Evolutionary conservation across 1,140 invertebrate species (phyloP), one percentile per base, ranked within the genome.

Genomic region (Temnothorax longispinosus): DNA sequence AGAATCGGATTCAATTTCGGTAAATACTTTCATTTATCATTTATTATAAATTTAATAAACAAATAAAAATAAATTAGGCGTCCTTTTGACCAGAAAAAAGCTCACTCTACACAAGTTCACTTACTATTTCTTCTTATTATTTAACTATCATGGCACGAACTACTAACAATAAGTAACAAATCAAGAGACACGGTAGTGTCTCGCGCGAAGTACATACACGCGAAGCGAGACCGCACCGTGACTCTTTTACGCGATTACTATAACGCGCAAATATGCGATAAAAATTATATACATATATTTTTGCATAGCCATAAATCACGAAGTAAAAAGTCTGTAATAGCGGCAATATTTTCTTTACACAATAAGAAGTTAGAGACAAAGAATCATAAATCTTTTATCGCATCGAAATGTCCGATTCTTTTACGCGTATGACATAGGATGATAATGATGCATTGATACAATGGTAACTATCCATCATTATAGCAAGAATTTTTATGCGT

Each of bases 1-100:
- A 82, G 27, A 84, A 74, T 74, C 80, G 54, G 41, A 84, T 44
- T 84, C 13, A 47, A 50, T 50, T 75, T 84, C 41, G 18, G 15
- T 32, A 50, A n/a, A 56, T 84, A 60, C 54, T 74, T 62, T 84
- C 54, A 60, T 84, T 60, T 47, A n/a, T 72, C 0, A 32, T 27
- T 44, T 47, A 47, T 81, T 52, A 80, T 41, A 52, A n/a, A 56
- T 58, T 21, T 69, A 58, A 47, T 47, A 52, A 69, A 15, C 13
- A 60, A 71, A n/a, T 21, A n/a, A 13, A 27, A 60, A 35, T 2
- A 47, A 35, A 38, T 60, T 11, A 41, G 27, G 1, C 11, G 13
- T 67, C 15, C 6, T 65, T 8, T 60, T 47, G 6, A n/a, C 13
- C 8, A 35, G 15, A 27, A 52, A 32, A 47, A 77, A 50, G 1